Evolutionary conservation across 2,797 vertebrate genomes (phyloP).

Genomic region (Stomatorhinus walkeri): DNA sequence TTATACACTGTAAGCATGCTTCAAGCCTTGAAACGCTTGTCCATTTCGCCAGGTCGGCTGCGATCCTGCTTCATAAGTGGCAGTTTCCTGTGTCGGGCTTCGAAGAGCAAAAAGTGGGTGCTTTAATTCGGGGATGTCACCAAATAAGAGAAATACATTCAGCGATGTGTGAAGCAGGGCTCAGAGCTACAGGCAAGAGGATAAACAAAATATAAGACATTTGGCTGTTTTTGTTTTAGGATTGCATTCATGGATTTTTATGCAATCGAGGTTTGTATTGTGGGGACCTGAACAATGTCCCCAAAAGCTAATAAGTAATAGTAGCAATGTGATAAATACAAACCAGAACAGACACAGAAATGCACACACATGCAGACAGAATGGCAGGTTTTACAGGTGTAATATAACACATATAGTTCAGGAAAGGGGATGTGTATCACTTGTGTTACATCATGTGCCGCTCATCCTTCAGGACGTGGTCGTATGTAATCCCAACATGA

Average conservation of each 20-base stretch:
- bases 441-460: background rate
- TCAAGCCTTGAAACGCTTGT: background rate
- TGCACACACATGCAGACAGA: background rate
- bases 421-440: background rate
- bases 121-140: background rate
- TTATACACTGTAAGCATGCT: background rate
- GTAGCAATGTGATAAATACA: background rate
- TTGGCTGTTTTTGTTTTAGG: background rate
- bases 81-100: slow-evolving; percentile 9
- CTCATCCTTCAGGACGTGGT: background rate
- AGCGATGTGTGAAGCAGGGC: background rate
- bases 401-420: background rate
- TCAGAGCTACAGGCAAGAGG: background rate
- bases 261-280: background rate
- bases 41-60: slow-evolving; percentile 2
- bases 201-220: background rate
- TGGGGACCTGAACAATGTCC: background rate
- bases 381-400: background rate
- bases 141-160: background rate
- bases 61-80: slow-evolving; percentile 12
- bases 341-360: background rate
- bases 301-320: background rate
- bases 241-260: background rate
- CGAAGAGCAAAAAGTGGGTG: background rate
- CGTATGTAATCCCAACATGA: background rate